Evolutionary conservation across 2,797 vertebrate genomes (phyloP), one percentile per base, ranked within the genome.

Genomic region (Mycteria americana): DNA sequence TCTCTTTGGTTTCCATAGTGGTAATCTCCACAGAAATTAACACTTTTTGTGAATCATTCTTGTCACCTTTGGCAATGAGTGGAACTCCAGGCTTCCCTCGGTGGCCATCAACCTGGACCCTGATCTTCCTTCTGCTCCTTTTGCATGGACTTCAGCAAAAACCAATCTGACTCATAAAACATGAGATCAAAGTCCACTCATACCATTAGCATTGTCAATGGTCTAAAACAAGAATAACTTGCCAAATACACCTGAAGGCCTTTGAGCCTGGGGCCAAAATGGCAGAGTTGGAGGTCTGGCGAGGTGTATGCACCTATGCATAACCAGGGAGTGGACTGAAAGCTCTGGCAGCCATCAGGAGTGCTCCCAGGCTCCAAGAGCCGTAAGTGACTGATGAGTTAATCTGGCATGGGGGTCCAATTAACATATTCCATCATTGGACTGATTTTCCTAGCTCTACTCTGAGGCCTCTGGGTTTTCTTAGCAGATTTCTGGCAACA

Each of bases 181-280:
- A 0, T 8, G 68, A 39, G 1, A 53, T 68, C 65, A 77, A 82
- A 94, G 63, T 72, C 76, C 93, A 48, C 27, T 68, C 46, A 88
- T 82, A 69, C 68, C 28, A 63, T 91, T 89, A 94, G 22, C 25
- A 35, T 64, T 74, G 73, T 64, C 73, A 85, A 16, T 46, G 50
- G 78, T 27, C 50, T 85, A 87, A 88, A 94, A 12, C 37, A 75
- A 76, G 64, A 79, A 59, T 43, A 87, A 92, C 72, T 33, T 85
- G 91, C 78, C 89, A 95, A 83, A 90, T n/a, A 72, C 84, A 73
- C 54, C 45, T 41, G 69, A 85, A 89, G 56, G 67, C 62, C 75
- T 89, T 92, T 91, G 73, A 96, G 97, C 88, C 83, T 78, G 65
- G 45, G 51, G 92, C 95, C 94, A 95, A 92, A 95, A 97, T 83